Percentiles rank a stretch among this genome's conserved stretches.
Conservation (phyloP, 2,113 vertebrate genomes). For the Pseudorasbora parva region DNA sequence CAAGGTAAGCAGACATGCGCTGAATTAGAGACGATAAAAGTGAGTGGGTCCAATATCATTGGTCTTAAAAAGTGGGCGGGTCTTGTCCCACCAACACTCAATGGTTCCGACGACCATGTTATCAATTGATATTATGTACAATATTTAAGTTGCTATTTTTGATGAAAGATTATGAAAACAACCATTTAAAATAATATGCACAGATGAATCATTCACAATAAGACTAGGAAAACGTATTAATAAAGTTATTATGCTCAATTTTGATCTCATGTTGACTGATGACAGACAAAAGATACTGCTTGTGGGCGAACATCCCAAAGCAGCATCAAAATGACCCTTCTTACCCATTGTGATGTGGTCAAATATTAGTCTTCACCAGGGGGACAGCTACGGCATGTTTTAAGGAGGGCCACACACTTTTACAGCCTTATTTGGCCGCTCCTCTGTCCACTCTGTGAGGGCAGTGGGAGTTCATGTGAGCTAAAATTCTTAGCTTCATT, state of each 20-base stretch:
- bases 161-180: too few species aligned
- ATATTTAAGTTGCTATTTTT: too few species aligned
- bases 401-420: slow-evolving; percentile 35
- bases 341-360: not conserved
- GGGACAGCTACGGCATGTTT: slow-evolving; percentile 35
- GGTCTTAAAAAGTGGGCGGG: too few species aligned
- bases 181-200: too few species aligned
- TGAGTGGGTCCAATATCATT: too few species aligned
- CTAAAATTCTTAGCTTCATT: slow-evolving; percentile 41
- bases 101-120: too few species aligned
- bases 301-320: slow-evolving; percentile 51
- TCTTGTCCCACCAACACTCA: too few species aligned
- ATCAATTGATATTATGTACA: too few species aligned
- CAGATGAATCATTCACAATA: not conserved
- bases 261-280: not conserved
- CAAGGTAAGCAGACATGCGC: too few species aligned
- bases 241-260: not conserved
- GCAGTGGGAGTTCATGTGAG: slow-evolving; percentile 36
- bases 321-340: not conserved
- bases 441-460: slow-evolving; percentile 7
- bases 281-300: slow-evolving; percentile 50
- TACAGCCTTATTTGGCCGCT: slow-evolving; percentile 46
- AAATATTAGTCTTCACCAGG: slow-evolving; percentile 28
- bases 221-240: not conserved
- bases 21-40: too few species aligned